Evolutionary conservation across 1,140 invertebrate species (phyloP), one percentile per base, ranked within the genome.

Genomic region (Panulirus ornatus): DNA sequence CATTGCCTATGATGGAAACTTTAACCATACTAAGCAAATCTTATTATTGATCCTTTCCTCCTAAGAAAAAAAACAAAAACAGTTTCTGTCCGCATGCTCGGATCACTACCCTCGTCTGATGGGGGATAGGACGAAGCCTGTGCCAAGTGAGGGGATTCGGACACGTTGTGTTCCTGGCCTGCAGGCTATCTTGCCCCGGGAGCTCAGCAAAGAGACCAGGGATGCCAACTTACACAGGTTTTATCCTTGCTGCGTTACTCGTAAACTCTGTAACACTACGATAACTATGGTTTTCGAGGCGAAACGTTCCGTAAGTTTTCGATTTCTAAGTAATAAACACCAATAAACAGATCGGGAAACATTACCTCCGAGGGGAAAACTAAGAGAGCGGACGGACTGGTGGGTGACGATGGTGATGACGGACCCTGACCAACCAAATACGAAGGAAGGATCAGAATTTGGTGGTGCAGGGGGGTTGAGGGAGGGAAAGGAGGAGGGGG

Each of bases 71-170:
- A n/a, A 79, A 51, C 58, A 22, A 30, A 30, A 58, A 81, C 78
- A 81, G 30, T 19, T 11, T 47, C 78, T 81, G 47, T 81, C 78
- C 78, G 78, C n/a, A 81, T 58, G 34, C 47, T 9, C 38, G 27
- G 9, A 36, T 19, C 73, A 5, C 42, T 38, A 34, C 44, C 38
- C 40, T 16, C 9, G 73, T n/a, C 38, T 42, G 36, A 6, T 22
- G 36, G 42, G 19, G 38, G 38, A 19, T n/a, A 42, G 73, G 73
- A 14, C 34, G 30, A 81, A 84, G 83, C 66, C 83, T 47, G 36
- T 19, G 83, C 83, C 83, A 36, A 19, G 66, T 47, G 83, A 84
- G 83, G 83, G 83, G 66, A 73, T 42, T 38, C 40, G 83, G 83
- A 84, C 66, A 40, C 42, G 70, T 40, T 47, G 54, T 70, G 83